Base-by-base conservation (phyloP, 2,113 vertebrate species). In the Poecile atricapillus region DNA sequence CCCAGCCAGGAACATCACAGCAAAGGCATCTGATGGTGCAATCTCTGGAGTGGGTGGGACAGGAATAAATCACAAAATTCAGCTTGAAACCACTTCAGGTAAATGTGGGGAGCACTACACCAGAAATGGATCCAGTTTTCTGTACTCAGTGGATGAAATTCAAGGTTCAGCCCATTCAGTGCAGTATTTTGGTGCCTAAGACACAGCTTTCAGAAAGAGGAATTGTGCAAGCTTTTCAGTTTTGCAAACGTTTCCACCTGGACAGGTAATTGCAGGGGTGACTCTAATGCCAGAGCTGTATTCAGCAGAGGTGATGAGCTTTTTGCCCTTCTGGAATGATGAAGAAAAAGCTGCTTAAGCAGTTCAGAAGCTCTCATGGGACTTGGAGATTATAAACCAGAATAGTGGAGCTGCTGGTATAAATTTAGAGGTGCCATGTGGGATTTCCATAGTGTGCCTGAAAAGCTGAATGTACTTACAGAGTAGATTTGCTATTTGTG, bases 21-120 rank as follows among this genome's bases (percentile, higher is more conserved):
- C 82, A 90, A 93, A 92, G 79, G 90, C 89, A 95, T 78, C 47
- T 83, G 52, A 37, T 87, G 60, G 47, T 76, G 90, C 89, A 94
- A 21, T 31, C 21, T 35, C 56, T 67, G 60, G 5, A 58, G 27
- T 14, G 22, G 47, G 59, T 67, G 71, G 63, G 52, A 80, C 63
- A 44, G 50, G 59, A 77, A 37, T 43, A 46, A 58, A 58, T 14
- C 27, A 28, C 39, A 55, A 62, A 81, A 59, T 49, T 28, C 59
- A 91, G 9, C 52, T 11, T n/a, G 60, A 59, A 37, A 50, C 16
- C 24, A 11, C 52, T 49, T 43, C 37, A 76, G 31, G 33, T 41
- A 13, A 11, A 15, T 4, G 3, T n/a, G 35, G 50, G 8, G 53
- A 87, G 39, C 5, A 0, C 15, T 15, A 1, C 11, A 69, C 41